Base-by-base conservation (phyloP, 2,797 vertebrate genomes). In the Pantherophis vulpinus region DNA sequence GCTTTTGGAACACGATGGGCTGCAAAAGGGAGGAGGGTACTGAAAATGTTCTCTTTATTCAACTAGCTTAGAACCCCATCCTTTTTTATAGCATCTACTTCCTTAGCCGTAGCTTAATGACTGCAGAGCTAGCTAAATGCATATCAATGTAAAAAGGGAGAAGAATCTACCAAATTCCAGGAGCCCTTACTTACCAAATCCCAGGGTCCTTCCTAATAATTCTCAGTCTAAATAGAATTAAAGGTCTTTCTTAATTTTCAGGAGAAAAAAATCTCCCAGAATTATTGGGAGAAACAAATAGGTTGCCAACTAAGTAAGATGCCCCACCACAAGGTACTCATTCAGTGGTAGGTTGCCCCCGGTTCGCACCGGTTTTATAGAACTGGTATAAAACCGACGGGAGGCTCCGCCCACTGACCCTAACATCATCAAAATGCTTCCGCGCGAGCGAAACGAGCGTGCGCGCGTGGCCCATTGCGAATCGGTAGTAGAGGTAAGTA, bases 191-290 rank as follows among this genome's bases (percentile, higher is more conserved):
- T 37, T 37, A 37, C 42, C 42, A 42, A 42, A 42, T 42, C 42
- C 2, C 3, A 3, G 42, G n/a, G 6, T 32, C 79, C 37, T 27
- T 59, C n/a, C 79, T 86, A 42, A 90, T 93, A 96, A 88, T 93
- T 95, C 94, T 91, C 0, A 0, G 86, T 56, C 23, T 88, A 92
- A 89, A 95, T 92, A 94, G 94, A 93, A 95, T 96, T 96, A 95
- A 83, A 96, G 95, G 93, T 96, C 93, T 97, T 97, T 95, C 94
- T 93, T 95, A 97, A 97, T 94, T 95, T 79, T 61, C 94, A 95
- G 94, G 96, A 29, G 91, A 94, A 95, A 94, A 90, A 60, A 94
- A 94, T 94, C 95, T 93, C 60, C 0, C 74, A 96, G 95, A 95
- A 96, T 93, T 90, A 0, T 90, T 95, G 96, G 95, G 96, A 96